Conservation (phyloP, 2,888 invertebrate species). For the Synanthedon formicaeformis region DNA sequence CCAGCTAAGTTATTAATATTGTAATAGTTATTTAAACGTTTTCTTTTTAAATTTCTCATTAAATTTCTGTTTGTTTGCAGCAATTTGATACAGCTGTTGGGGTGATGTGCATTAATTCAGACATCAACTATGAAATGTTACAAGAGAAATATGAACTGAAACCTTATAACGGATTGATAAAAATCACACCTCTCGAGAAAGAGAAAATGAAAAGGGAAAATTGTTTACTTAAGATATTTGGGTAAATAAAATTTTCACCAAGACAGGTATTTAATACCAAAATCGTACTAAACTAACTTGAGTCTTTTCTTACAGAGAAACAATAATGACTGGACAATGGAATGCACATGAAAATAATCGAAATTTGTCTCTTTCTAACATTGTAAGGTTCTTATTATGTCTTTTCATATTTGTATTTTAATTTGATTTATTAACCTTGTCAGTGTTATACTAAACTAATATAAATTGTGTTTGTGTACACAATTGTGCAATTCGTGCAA, state of each 20-base stretch:
- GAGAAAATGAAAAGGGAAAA: constrained; percentile 35
- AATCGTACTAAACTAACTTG: background rate
- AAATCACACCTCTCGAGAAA: constrained; percentile 43
- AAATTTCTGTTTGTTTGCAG: constrained; percentile 11
- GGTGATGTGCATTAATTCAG: constrained; percentile 69
- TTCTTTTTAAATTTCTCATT: background rate
- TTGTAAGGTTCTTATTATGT: too few relatives aligned
- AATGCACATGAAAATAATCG: constrained; percentile 29
- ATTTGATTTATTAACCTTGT: too few relatives aligned
- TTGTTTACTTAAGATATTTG: constrained; percentile 29
- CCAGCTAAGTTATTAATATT: too few relatives aligned
- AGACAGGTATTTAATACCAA: background rate
- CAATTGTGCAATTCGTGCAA: too few relatives aligned
- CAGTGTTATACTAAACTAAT: too few relatives aligned
- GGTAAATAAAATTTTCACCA: constrained; percentile 19
- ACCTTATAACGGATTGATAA: constrained; percentile 66
- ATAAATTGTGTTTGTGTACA: too few relatives aligned
- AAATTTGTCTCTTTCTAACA: too few relatives aligned
- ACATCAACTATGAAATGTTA: constrained; percentile 67
- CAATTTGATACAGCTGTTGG: constrained; percentile 57
- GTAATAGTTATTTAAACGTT: too few relatives aligned
- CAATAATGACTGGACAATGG: constrained; percentile 43
- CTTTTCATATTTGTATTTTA: too few relatives aligned
- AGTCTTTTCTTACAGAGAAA: constrained; percentile 28
- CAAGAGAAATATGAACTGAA: constrained; percentile 62